Percentiles rank a stretch among this genome's conserved stretches.
Evolutionary conservation across 2,888 invertebrate species (phyloP).

Genomic region (Leistus spinibarbis): DNA sequence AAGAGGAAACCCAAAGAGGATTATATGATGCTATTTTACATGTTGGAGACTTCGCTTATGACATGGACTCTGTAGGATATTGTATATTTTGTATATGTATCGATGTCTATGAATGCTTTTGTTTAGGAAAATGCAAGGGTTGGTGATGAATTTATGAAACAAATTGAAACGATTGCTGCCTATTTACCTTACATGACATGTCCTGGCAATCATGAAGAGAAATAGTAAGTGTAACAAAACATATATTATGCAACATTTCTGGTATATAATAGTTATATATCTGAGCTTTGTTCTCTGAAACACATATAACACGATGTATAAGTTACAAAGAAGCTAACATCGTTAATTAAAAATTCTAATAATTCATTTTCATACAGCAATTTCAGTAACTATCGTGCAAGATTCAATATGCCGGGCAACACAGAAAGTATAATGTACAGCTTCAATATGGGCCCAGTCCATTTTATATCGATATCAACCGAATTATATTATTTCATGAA

Average conservation of each 20-base stretch:
- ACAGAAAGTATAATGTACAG: slow-evolving; percentile 79
- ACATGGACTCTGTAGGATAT: slow-evolving; percentile 74
- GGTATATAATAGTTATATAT: background rate
- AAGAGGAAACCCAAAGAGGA: slow-evolving; percentile 80
- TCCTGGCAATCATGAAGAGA: slow-evolving; percentile 90
- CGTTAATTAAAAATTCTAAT: slow-evolving; percentile 11
- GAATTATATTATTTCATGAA: slow-evolving; percentile 93
- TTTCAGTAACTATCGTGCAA: slow-evolving; percentile 90
- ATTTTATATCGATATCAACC: slow-evolving; percentile 90
- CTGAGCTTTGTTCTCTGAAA: background rate
- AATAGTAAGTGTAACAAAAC: slow-evolving; percentile 65
- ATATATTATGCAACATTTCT: background rate
- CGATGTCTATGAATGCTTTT: slow-evolving; percentile 37
- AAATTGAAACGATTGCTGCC: slow-evolving; percentile 88
- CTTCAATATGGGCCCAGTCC: slow-evolving; percentile 86
- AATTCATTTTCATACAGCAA: slow-evolving; percentile 67
- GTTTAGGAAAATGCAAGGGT: slow-evolving; percentile 72
- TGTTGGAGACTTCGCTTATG: slow-evolving; percentile 95
- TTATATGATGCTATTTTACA: slow-evolving; percentile 87
- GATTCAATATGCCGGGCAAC: slow-evolving; percentile 89
- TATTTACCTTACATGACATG: slow-evolving; percentile 92
- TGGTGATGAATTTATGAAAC: slow-evolving; percentile 93
- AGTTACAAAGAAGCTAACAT: slow-evolving; percentile 5
- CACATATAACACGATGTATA: background rate
- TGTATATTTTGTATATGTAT: slow-evolving; percentile 8